Evolutionary conservation across 2,888 invertebrate species (phyloP), one percentile per base, ranked within the genome.

Genomic region (Drosophila melanosoma): DNA sequence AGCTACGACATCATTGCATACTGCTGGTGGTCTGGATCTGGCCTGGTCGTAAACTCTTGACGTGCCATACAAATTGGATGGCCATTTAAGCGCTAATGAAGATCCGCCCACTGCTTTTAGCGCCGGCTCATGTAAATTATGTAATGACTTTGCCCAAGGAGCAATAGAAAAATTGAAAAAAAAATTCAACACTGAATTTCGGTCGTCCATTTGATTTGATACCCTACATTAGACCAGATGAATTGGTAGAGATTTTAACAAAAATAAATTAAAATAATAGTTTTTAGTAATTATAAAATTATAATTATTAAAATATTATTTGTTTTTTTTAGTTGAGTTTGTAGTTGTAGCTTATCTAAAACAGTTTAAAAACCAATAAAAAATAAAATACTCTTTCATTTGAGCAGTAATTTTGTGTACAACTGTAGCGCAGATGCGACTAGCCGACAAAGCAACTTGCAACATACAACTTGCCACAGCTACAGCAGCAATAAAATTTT

Each of bases 21-120:
- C 26, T 45, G n/a, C 40, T 45, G 83, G 70, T 83, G 81, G 80
- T 62, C 83, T 11, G 11, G 20, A 75, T 62, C 83, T 11, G 11
- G 26, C 54, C 11, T n/a, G 51, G 23, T 38, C 48, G 45, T 69
- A 70, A 74, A n/a, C 75, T 63, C 35, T 26, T 38, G 52, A 42
- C 56, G 8, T 32, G 59, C 54, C 65, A 54, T 69, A 76, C 71
- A 71, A 76, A 79, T 85, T 67, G 76, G 58, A 80, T 76, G 71
- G 42, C 61, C 76, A 86, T 86, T 86, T 79, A 60, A 69, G 49
- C 72, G 49, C 78, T 87, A 87, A 87, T 87, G 84, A 79, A 85
- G 83, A 87, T 88, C 87, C 64, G 76, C 88, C 87, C 83, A 83
- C 88, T 79, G 78, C 87, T 81, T 83, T 80, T 85, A 85, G 87